These are phyloP conservation scores for Gnatocerus cornutus DNA, from an alignment of 2,888 invertebrate species.

Conservation along the genomic window DNA sequence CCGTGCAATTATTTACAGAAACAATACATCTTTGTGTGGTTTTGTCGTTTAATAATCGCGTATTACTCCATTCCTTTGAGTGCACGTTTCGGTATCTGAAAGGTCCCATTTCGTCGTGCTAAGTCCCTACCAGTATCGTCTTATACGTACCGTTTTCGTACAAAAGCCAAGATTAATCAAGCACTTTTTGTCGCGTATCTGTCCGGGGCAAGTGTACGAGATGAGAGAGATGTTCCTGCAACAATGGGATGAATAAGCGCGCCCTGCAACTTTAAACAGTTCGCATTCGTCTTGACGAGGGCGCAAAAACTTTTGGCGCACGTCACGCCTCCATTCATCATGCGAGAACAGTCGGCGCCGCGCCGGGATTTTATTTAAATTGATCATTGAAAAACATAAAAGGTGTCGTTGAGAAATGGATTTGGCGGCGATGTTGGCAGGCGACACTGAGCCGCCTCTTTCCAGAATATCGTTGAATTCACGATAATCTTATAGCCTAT, in stretches of 20 bases:
- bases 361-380: conserved; percentile 67
- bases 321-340: conserved; percentile 65
- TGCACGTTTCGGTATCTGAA: conserved; percentile 36
- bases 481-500: conserved; percentile 22
- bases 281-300: conserved; percentile 62
- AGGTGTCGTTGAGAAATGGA: conserved; percentile 68
- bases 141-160: conserved; percentile 42
- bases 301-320: conserved; percentile 65
- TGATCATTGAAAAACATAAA: conserved; percentile 68
- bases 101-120: conserved; percentile 14
- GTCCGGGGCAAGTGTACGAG: conserved; percentile 48
- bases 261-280: conserved; percentile 54
- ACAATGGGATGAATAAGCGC: conserved; percentile 49
- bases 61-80: conserved; percentile 33
- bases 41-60: conserved; percentile 48
- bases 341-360: conserved; percentile 61
- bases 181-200: conserved; percentile 48
- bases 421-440: conserved; percentile 60
- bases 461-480: conserved; percentile 16
- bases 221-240: conserved; percentile 34
- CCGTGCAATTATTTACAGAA: conserved; percentile 39
- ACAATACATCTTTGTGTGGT: conserved; percentile 48
- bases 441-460: conserved; percentile 40
- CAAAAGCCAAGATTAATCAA: conserved; percentile 52
- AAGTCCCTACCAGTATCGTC: conserved; percentile 23